Base-by-base conservation (phyloP, 2,113 vertebrate genomes). In the Himantopus leucocephalus region DNA sequence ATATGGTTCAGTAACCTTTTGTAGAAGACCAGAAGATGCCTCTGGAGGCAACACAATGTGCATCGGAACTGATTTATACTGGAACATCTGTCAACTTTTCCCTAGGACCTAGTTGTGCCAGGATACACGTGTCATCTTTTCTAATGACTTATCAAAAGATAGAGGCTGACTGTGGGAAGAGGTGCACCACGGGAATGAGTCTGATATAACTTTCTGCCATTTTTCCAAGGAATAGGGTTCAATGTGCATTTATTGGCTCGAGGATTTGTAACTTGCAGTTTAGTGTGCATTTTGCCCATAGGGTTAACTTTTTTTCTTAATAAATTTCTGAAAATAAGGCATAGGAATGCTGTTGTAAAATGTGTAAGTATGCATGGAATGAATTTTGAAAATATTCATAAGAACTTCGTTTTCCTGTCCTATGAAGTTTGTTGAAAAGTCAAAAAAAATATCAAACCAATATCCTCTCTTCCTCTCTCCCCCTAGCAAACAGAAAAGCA, bases 1-100 rank as follows among this genome's bases (percentile, higher is more conserved):
- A 87, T 88, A 92, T 95, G 96, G 88, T 96, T 95, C 95, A 94
- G 77, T 95, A 97, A 94, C 94, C 92, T 97, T 96, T 96, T 86
- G 79, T 89, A 88, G 82, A 94, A 87, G 80, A 97, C 83, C 90
- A 97, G 87, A 80, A 96, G 59, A 96, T 91, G 85, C 73, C 88
- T 97, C 92, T 90, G 91, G 95, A 98, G 90, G 91, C 78, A 93
- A 68, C 41, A 27, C 43, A 90, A 83, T 88, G 37, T 95, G 83
- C 85, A 94, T 96, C 90, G 91, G 95, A 97, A 95, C 92, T 95
- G 93, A 97, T 98, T 97, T 98, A 86, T 97, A 90, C 56, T 95
- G 22, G 70, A 98, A 98, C 97, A 97, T 97, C 81, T 98, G 96
- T 97, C 96, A 97, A 26, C 78, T 97, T 97, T 91, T 97, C 92